Percentiles rank a stretch among this genome's conserved stretches.
Conservation (phyloP, 1,140 invertebrate species). For the Metopolophium dirhodum region DNA sequence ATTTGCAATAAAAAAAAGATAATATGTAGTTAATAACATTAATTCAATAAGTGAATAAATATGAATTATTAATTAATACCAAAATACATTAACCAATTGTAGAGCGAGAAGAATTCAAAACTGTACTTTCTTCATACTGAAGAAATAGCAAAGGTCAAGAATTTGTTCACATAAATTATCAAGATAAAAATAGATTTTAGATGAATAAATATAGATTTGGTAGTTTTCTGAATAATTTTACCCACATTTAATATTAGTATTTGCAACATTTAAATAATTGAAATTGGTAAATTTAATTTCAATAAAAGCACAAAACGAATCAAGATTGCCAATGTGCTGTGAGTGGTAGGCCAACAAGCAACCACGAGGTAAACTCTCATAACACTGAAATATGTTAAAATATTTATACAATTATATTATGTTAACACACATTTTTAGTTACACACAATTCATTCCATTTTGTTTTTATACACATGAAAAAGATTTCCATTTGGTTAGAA, state of each 20-base stretch:
- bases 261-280: conserved; percentile 23
- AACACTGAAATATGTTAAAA: conserved; percentile 54
- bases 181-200: not conserved
- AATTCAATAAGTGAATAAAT: not conserved
- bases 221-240: not conserved
- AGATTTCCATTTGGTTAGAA: conserved; percentile 2
- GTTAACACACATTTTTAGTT: conserved; percentile 48
- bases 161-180: not conserved
- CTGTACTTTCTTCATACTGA: not conserved
- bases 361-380: conserved; percentile 38
- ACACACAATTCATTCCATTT: conserved; percentile 43
- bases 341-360: conserved; percentile 52
- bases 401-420: conserved; percentile 48
- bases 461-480: not conserved
- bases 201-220: not conserved
- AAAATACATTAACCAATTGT: not conserved
- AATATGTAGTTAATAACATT: not conserved
- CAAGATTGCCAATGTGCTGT: conserved; percentile 56
- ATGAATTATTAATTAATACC: not conserved
- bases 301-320: conserved; percentile 40
- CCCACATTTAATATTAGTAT: conserved; percentile 2
- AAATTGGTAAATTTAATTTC: conserved; percentile 6
- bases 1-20: not conserved
- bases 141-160: not conserved
- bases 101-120: not conserved